Conservation (phyloP, 2,888 invertebrate species). For the Priocnemis perturbator region DNA sequence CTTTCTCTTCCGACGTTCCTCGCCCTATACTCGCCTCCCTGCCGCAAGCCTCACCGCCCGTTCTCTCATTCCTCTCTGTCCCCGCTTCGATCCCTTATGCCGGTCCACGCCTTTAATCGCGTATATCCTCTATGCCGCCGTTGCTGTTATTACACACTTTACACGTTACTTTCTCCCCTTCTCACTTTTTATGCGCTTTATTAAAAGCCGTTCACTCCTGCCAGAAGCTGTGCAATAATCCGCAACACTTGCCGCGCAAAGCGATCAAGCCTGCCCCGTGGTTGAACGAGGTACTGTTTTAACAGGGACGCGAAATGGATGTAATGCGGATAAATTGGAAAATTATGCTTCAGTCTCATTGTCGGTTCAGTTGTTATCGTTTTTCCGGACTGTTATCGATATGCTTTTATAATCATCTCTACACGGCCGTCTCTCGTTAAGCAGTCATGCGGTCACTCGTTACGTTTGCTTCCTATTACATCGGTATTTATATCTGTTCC, state of each 20-base stretch:
- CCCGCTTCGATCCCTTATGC: conserved; percentile 16
- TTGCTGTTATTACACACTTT: conserved; percentile 40
- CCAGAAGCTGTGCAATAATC: conserved; percentile 18
- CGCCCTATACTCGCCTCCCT: conserved; percentile 1
- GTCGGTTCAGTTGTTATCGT: too few species aligned
- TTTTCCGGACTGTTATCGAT: too few species aligned
- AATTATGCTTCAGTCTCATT: too few species aligned
- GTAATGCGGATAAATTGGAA: too few species aligned
- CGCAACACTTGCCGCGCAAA: conserved; percentile 27
- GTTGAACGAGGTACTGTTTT: too few species aligned
- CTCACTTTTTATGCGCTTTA: conserved; percentile 38
- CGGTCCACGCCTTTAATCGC: conserved; percentile 37
- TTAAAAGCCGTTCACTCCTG: conserved; percentile 38
- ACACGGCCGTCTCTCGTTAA: too few species aligned
- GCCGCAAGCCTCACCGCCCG: too few species aligned
- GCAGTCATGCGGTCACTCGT: too few species aligned
- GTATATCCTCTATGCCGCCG: conserved; percentile 22
- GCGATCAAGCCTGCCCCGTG: conserved; percentile 12
- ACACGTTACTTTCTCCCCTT: conserved; percentile 34
- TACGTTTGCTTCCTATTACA: too few species aligned
- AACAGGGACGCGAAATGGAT: too few species aligned
- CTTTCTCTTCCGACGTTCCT: conserved; percentile 7
- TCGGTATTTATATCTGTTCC: too few species aligned
- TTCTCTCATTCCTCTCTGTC: background rate
- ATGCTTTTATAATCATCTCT: too few species aligned